phyloP scores from a whole-genome alignment of 2,797 vertebrate genomes.

The Rhodeus uyekii region DNA sequence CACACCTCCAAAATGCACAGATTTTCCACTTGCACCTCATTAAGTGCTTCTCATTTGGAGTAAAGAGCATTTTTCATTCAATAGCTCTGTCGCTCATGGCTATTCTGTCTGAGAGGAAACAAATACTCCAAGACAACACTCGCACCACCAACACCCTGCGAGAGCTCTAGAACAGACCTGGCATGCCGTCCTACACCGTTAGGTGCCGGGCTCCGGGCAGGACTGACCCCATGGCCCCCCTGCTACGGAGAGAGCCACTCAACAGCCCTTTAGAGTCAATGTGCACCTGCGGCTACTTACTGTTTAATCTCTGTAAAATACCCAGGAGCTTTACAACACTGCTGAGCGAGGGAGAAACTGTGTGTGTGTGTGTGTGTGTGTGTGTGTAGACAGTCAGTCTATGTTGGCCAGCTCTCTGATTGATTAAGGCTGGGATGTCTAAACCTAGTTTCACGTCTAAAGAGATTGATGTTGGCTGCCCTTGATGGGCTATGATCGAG shows the following conservation, averaged over 20 bases:
- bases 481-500: slow-evolving; percentile 51
- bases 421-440: slow-evolving; percentile 56
- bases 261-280: slow-evolving; percentile 49
- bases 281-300: slow-evolving; percentile 47
- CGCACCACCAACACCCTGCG: neutral
- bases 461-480: slow-evolving; percentile 54
- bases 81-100: slow-evolving; percentile 15
- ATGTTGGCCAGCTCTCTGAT: slow-evolving; percentile 50
- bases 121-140: slow-evolving; percentile 25
- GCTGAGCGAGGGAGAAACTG: slow-evolving; percentile 51
- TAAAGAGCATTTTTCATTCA: slow-evolving; percentile 15
- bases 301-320: slow-evolving; percentile 58
- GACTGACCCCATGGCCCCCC: slow-evolving; percentile 22
- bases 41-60: slow-evolving; percentile 11
- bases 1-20: slow-evolving; percentile 3
- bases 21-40: slow-evolving; percentile 26
- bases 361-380: slow-evolving; percentile 25
- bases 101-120: neutral
- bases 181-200: neutral
- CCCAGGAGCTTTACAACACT: slow-evolving; percentile 49
- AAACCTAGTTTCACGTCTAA: slow-evolving; percentile 50
- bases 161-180: slow-evolving; percentile 9
- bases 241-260: slow-evolving; percentile 39
- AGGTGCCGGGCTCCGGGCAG: neutral
- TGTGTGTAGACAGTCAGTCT: slow-evolving; percentile 41